phyloP scores from a whole-genome alignment of 2,113 vertebrate species.

The Rhegmatorhina hoffmannsi region DNA sequence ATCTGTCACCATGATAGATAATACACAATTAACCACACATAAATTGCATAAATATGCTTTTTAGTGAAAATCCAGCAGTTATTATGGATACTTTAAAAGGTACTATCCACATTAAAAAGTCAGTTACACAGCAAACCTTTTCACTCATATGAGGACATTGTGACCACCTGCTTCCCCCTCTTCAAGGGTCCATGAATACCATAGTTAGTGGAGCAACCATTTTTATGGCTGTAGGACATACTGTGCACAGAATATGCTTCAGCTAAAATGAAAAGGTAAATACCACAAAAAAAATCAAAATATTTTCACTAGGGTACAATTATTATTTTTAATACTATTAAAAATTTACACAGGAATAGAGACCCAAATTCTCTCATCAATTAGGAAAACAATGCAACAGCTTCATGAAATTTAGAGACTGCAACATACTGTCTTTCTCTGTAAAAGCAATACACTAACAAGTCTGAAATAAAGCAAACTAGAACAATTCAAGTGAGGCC shows the following conservation, averaged over 20 bases:
- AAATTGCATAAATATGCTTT: conserved; percentile 61
- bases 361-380: conserved; percentile 68
- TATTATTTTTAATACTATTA: conserved; percentile 53
- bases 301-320: conserved; percentile 73
- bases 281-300: conserved; percentile 75
- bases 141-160: conserved; percentile 74
- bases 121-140: conserved; percentile 73
- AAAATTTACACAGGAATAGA: conserved; percentile 69
- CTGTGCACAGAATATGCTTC: conserved; percentile 74
- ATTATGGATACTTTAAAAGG: conserved; percentile 72
- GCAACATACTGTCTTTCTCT: conserved; percentile 17
- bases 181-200: conserved; percentile 73
- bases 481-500: background rate
- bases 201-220: conserved; percentile 75
- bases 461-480: background rate
- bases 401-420: conserved; percentile 36
- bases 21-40: conserved; percentile 40
- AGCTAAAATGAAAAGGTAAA: conserved; percentile 76
- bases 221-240: conserved; percentile 73
- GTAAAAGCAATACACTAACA: conserved; percentile 5
- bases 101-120: conserved; percentile 77
- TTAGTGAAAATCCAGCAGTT: conserved; percentile 67
- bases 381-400: conserved; percentile 65
- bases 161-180: conserved; percentile 72
- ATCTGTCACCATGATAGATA: conserved; percentile 16